phyloP scores from a whole-genome alignment of 2,888 invertebrate species.

The Stomorhina lunata region DNA sequence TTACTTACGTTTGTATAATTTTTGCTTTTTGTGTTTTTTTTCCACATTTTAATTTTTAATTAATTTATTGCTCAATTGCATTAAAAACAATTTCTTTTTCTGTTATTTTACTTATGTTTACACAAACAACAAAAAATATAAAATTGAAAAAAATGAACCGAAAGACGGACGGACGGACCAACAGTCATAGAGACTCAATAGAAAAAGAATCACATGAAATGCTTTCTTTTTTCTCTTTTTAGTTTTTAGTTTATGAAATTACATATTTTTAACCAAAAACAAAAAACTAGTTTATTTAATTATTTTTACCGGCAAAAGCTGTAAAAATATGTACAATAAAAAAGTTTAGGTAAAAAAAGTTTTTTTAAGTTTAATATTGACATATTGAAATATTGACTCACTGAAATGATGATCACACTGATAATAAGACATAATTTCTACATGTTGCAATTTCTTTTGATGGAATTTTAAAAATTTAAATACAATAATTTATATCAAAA shows the following conservation, averaged over 20 bases:
- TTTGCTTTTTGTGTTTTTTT: not conserved
- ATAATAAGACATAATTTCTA: too few species aligned
- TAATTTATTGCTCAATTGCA: slow-evolving; percentile 57
- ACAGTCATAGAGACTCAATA: too few species aligned
- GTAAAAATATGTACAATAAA: not conserved
- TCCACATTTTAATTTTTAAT: slow-evolving; percentile 38
- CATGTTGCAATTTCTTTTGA: too few species aligned
- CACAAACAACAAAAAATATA: not conserved
- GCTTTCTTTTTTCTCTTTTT: slow-evolving; percentile 40
- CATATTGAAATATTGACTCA: too few species aligned
- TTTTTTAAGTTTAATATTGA: too few species aligned
- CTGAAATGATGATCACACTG: too few species aligned
- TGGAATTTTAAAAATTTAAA: too few species aligned
- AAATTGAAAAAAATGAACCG: not conserved
- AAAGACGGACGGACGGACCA: too few species aligned
- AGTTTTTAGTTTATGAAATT: not conserved
- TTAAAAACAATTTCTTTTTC: slow-evolving; percentile 34
- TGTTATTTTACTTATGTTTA: not conserved
- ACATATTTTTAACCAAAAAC: slow-evolving; percentile 27
- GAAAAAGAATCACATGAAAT: slow-evolving; percentile 14
- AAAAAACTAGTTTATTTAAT: slow-evolving; percentile 40
- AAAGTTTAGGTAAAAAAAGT: slow-evolving; percentile 13
- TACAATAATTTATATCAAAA: too few species aligned
- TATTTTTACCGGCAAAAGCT: slow-evolving; percentile 17
- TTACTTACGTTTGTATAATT: not conserved